phyloP scores from a whole-genome alignment of 2,888 invertebrate species.

The Netelia inedita region DNA sequence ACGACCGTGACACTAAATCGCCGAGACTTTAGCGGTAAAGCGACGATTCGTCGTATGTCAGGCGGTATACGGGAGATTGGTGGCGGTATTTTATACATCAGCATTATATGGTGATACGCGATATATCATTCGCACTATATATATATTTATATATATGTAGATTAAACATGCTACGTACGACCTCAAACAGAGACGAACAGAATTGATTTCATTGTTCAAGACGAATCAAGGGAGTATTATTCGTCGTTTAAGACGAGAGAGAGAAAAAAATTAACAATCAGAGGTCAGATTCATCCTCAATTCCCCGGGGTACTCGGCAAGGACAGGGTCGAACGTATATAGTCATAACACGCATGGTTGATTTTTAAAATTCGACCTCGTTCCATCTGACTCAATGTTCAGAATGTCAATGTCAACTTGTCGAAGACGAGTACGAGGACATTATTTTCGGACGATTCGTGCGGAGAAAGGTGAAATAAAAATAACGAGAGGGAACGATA shows the following conservation, averaged over 20 bases:
- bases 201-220: slow-evolving; percentile 34
- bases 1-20: slow-evolving; percentile 79
- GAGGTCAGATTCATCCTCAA: slow-evolving; percentile 21
- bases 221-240: slow-evolving; percentile 10
- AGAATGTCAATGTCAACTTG: slow-evolving; percentile 22
- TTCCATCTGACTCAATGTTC: slow-evolving; percentile 19
- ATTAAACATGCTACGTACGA: neutral
- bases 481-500: neutral
- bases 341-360: neutral
- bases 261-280: neutral
- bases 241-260: slow-evolving; percentile 21
- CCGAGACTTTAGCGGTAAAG: slow-evolving; percentile 53
- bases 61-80: slow-evolving; percentile 49
- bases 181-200: slow-evolving; percentile 9
- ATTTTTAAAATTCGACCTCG: slow-evolving; percentile 34
- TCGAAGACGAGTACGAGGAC: neutral
- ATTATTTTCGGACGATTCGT: neutral
- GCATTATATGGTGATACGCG: slow-evolving; percentile 48
- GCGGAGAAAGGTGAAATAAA: neutral
- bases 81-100: slow-evolving; percentile 15
- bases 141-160: neutral
- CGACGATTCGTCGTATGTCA: slow-evolving; percentile 63
- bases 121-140: slow-evolving; percentile 50
- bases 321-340: slow-evolving; percentile 18
- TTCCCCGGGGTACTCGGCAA: neutral